These are phyloP conservation scores for Crepidodera aurea DNA, from an alignment of 2,888 invertebrate species.

Conservation along the genomic window DNA sequence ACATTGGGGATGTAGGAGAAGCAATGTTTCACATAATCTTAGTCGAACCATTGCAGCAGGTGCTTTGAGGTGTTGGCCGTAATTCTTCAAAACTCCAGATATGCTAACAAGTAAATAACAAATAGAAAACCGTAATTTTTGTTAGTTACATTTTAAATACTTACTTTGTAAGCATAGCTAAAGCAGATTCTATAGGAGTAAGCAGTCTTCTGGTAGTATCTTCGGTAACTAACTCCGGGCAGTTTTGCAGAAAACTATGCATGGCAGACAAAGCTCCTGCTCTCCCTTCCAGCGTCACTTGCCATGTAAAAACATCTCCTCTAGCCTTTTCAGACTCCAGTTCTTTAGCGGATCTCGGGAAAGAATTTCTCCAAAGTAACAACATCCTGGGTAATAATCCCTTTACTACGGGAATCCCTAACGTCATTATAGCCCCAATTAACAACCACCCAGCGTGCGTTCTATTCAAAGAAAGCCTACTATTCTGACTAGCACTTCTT, in stretches of 20 bases:
- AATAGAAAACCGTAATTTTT: constrained; percentile 46
- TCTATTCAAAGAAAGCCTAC: constrained; percentile 90
- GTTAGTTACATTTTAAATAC: constrained; percentile 45
- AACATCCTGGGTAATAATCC: constrained; percentile 93
- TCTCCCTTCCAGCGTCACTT: constrained; percentile 94
- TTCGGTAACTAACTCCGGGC: constrained; percentile 89
- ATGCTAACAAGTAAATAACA: constrained; percentile 77
- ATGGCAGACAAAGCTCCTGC: constrained; percentile 96
- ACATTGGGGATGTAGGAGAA: constrained; percentile 78
- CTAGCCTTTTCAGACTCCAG: constrained; percentile 95
- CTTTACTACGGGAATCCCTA: constrained; percentile 91
- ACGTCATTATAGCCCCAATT: constrained; percentile 95
- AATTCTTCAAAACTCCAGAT: constrained; percentile 83
- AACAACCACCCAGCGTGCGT: constrained; percentile 98
- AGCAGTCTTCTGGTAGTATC: constrained; percentile 90
- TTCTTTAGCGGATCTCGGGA: constrained; percentile 95
- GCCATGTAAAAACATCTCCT: constrained; percentile 99
- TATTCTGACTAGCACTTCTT: constrained; percentile 95
- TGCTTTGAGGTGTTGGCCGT: constrained; percentile 92
- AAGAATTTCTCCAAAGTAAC: constrained; percentile 95
- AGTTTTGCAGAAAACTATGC: constrained; percentile 91
- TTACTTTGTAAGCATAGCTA: constrained; percentile 94
- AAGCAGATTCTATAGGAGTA: constrained; percentile 92
- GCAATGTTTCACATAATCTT: constrained; percentile 88
- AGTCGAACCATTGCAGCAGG: constrained; percentile 93